phyloP scores from a whole-genome alignment of 2,113 vertebrate species.

The Callionymus lyra region DNA sequence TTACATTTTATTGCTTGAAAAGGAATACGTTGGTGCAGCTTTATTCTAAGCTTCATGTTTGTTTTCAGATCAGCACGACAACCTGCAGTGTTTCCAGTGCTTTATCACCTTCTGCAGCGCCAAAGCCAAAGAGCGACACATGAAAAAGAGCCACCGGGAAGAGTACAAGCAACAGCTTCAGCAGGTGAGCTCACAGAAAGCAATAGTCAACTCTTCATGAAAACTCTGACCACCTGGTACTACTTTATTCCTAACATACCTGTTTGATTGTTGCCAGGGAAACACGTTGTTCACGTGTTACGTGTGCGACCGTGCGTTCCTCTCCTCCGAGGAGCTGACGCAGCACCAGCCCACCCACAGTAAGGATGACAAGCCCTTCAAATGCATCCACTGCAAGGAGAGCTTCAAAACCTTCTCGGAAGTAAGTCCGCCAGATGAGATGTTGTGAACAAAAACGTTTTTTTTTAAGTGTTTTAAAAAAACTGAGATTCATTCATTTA shows the following conservation, averaged over 20 bases:
- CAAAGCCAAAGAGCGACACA: conserved; percentile 75
- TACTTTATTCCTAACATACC: background rate
- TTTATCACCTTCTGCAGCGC: conserved; percentile 75
- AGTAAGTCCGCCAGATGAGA: conserved; percentile 32
- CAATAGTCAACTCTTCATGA: too few relatives aligned
- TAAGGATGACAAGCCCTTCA: conserved; percentile 76
- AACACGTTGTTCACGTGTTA: conserved; percentile 76
- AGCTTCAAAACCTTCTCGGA: conserved; percentile 72
- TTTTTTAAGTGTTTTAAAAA: too few relatives aligned
- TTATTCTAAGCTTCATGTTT: too few relatives aligned
- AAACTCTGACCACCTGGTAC: background rate
- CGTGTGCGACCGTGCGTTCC: conserved; percentile 69
- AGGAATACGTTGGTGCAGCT: too few relatives aligned
- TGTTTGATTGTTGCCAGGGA: conserved; percentile 41
- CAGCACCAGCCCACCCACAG: conserved; percentile 72
- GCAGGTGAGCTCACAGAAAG: conserved; percentile 42
- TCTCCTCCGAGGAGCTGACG: conserved; percentile 68
- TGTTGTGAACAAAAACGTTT: too few relatives aligned
- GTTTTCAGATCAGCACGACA: conserved; percentile 69
- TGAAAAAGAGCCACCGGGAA: conserved; percentile 73
- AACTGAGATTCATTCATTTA: too few relatives aligned
- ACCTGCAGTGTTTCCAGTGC: conserved; percentile 74
- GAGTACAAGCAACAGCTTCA: conserved; percentile 75
- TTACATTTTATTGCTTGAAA: too few relatives aligned
- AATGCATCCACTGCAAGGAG: conserved; percentile 69